Percentiles rank a stretch among this genome's conserved stretches.
These are phyloP conservation scores for Athalia circularis DNA, from an alignment of 2,888 invertebrate species.

Conservation along the genomic window DNA sequence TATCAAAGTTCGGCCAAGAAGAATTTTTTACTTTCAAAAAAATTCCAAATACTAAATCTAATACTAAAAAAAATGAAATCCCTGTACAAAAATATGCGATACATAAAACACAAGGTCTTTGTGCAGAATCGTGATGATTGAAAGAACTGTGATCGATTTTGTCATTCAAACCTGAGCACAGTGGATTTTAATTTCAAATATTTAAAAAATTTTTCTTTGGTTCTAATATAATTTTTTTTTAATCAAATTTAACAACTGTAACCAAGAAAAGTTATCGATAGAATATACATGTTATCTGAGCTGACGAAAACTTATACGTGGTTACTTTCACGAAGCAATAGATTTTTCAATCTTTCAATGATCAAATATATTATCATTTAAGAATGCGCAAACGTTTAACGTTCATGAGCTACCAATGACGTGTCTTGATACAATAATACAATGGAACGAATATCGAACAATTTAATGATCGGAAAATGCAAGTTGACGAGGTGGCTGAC, in stretches of 20 bases:
- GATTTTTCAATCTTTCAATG: neutral
- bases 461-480: slow-evolving; percentile 65
- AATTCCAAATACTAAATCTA: no score
- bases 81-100: neutral
- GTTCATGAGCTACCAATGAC: slow-evolving; percentile 21
- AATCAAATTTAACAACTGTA: slow-evolving; percentile 6
- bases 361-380: neutral
- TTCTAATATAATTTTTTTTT: neutral
- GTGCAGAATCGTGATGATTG: no score
- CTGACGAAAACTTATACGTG: slow-evolving; percentile 5
- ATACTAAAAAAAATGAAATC: no score
- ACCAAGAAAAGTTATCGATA: slow-evolving; percentile 13
- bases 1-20: no score
- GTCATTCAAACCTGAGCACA: no score
- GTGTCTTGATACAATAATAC: neutral
- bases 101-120: no score
- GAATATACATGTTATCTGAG: neutral
- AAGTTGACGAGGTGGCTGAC: slow-evolving; percentile 80
- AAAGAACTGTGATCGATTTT: no score
- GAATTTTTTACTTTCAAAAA: no score
- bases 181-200: no score
- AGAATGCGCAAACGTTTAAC: slow-evolving; percentile 22
- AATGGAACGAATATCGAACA: slow-evolving; percentile 15
- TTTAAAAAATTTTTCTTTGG: no score
- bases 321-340: slow-evolving; percentile 22